Base-by-base conservation (phyloP, 2,113 vertebrate genomes). In the Jaculus jaculus region DNA sequence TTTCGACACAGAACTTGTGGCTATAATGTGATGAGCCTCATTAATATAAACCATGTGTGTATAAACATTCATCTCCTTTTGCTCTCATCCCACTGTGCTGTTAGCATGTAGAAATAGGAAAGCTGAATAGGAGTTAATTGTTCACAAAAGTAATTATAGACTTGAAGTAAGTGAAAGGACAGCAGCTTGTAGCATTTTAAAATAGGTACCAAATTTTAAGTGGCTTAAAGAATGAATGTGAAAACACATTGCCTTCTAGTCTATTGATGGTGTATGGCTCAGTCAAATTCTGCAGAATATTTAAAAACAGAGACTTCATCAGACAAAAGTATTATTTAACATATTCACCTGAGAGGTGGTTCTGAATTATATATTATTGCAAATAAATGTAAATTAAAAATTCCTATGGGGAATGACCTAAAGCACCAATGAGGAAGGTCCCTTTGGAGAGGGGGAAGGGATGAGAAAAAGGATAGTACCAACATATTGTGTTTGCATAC, bases 171-270 rank as follows among this genome's bases (percentile, higher is more conserved):
- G 20, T 68, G 34, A 86, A 95, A 89, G 42, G 20, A 63, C 28
- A n/a, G 7, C 54, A 73, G 84, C 87, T 91, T 82, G 42, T 94
- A 51, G 26, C 83, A 47, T 91, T 92, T 63, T 90, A 69, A 84
- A 94, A 92, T 3, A 79, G n/a, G n/a, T 94, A 84, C 5, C 23
- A 71, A 60, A 54, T 18, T 84, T 74, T 93, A 82, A 95, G 20
- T 74, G 69, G 63, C 89, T 75, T 84, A 80, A 83, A 94, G 42
- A 71, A 77, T 95, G 63, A 54, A 68, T 71, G 20, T 23, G 7
- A 66, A 94, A 88, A 42, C 11, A 16, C 63, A 51, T 11, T 92
- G 34, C 93, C 95, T 97, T 94, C 63, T 93, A 85, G 72, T 91
- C 54, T 84, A 2, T 78, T 86, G 87, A 86, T 7, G 15, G 51